Evolutionary conservation across 2,888 invertebrate genomes (phyloP).

Genomic region (Plagodis pulveraria): DNA sequence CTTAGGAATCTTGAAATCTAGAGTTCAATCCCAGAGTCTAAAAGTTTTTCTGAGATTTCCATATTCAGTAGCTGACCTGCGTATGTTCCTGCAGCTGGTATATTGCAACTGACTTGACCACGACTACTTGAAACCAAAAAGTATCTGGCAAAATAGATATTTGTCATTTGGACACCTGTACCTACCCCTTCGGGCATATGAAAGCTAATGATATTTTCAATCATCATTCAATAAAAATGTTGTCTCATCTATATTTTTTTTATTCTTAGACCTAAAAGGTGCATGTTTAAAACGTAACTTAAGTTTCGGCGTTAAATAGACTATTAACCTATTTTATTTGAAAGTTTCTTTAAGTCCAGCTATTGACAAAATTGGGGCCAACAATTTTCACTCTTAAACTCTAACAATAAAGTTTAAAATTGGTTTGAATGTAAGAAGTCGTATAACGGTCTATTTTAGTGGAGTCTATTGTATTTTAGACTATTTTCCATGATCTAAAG

Average conservation of each 20-base stretch:
- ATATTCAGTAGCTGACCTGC: too few relatives aligned
- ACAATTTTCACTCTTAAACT: not conserved
- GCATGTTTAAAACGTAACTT: constrained; percentile 67
- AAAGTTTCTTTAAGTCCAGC: constrained; percentile 63
- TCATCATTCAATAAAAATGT: not conserved
- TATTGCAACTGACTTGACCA: too few relatives aligned
- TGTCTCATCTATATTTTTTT: constrained; percentile 25
- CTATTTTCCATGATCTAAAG: constrained; percentile 45
- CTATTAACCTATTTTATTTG: constrained; percentile 82
- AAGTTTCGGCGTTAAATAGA: constrained; percentile 77
- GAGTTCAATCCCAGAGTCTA: too few relatives aligned
- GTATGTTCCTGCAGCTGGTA: too few relatives aligned
- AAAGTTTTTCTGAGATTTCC: too few relatives aligned
- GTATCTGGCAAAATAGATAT: not conserved
- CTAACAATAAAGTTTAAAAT: constrained; percentile 6
- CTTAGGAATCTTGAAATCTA: too few relatives aligned
- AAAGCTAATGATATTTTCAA: not conserved
- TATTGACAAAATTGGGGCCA: constrained; percentile 14
- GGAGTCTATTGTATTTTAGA: constrained; percentile 48
- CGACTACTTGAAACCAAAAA: too few relatives aligned
- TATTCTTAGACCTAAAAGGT: constrained; percentile 64
- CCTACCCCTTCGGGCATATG: not conserved
- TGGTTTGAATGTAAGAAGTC: not conserved
- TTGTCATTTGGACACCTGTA: not conserved
- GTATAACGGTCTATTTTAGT: constrained; percentile 51